Base-by-base conservation (phyloP, 2,113 vertebrate species). In the Meriones unguiculatus region DNA sequence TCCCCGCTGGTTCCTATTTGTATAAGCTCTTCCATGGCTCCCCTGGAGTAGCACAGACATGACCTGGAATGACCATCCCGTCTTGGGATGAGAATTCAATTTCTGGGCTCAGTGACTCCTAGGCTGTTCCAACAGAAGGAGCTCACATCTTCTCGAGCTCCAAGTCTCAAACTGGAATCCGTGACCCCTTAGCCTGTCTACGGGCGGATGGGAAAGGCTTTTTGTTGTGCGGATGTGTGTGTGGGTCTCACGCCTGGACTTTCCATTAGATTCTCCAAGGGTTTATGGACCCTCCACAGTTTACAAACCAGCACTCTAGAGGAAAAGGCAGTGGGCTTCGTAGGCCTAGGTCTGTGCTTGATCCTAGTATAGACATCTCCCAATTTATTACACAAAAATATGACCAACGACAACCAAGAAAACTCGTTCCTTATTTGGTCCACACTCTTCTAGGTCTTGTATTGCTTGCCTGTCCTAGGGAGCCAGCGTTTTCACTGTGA, bases 1-100 rank as follows among this genome's bases (percentile, higher is more conserved):
- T 95, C 91, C 97, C 97, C 59, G 98, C 98, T 97, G 98, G 95
- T 97, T 97, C 93, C 95, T 97, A 98, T 98, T 98, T 97, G 98
- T 93, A 70, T 81, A 95, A 94, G 41, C 96, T 95, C 97, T 97
- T 97, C 94, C 94, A 78, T 38, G 28, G 96, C 96, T 97, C 97
- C 98, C 97, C 97, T 97, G 98, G 97, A 98, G 96, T 95, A 97
- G 93, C 97, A 94, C 97, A 97, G 98, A 95, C 97, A 95, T 97
- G 96, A 97, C 97, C 97, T 96, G 95, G 92, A 98, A 98, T 98
- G 98, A 98, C 98, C 98, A 97, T 90, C 96, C 97, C 82, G 89
- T 97, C 92, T 96, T 96, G 97, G 97, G 97, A 94, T 95, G 90
- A 97, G 93, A 97, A 96, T 97, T 97, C 97, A 97, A 97, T 97